Evolutionary conservation across 2,797 vertebrate genomes (phyloP).

Genomic region (Pangasius krempfi): DNA sequence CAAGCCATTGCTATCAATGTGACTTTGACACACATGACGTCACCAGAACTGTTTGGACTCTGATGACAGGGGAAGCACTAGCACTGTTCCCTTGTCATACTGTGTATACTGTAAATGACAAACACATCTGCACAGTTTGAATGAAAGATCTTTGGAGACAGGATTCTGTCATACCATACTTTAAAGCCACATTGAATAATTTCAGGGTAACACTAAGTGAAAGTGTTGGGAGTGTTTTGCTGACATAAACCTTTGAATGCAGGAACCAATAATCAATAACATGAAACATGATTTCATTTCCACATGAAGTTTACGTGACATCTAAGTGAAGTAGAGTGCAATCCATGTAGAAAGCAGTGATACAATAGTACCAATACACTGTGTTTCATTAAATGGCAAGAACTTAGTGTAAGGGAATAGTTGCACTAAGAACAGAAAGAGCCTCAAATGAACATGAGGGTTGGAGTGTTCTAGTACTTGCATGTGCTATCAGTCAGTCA

Average conservation of each 20-base stretch:
- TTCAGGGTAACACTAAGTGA: not conserved
- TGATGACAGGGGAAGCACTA: not conserved
- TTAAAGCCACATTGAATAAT: not conserved
- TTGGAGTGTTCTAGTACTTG: not conserved
- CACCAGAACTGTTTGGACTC: constrained; percentile 21
- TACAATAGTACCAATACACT: not conserved
- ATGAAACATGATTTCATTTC: not conserved
- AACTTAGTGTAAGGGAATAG: not conserved
- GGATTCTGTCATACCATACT: not conserved
- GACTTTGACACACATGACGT: constrained; percentile 19
- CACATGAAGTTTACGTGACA: not conserved
- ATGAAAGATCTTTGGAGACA: not conserved
- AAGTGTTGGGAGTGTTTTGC: not conserved
- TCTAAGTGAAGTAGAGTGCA: not conserved
- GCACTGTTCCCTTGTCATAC: not conserved
- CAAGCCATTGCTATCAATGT: constrained; percentile 30
- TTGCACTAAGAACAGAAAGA: not conserved
- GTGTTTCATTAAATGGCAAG: not conserved
- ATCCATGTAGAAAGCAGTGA: not conserved
- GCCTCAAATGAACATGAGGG: not conserved
- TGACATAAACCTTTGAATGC: not conserved
- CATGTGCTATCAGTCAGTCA: not conserved
- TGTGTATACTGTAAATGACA: not conserved
- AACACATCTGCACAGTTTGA: not conserved
- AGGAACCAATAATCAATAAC: not conserved